phyloP scores from a whole-genome alignment of 1,140 invertebrate species.

The Pseudomyrmex cubaensis region DNA sequence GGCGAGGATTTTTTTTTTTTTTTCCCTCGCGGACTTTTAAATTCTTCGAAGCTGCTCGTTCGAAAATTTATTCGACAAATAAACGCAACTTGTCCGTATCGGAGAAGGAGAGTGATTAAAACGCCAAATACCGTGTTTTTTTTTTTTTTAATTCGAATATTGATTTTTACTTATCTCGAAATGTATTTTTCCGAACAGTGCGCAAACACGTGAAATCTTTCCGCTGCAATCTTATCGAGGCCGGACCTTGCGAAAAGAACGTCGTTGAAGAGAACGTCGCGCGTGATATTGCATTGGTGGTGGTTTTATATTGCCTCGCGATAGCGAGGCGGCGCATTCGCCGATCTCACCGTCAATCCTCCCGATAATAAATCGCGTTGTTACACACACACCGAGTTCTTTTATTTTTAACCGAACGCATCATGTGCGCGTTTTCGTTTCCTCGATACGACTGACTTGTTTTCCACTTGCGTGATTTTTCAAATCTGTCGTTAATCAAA shows the following conservation, averaged over 20 bases:
- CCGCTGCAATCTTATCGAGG: slow-evolving; percentile 46
- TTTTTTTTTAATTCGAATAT: slow-evolving; percentile 52
- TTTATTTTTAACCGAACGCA: background rate
- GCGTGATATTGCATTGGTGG: slow-evolving; percentile 31
- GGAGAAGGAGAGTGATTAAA: no score
- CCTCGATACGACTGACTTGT: no score
- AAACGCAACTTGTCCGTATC: no score
- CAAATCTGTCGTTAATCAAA: no score
- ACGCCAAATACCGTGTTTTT: no score
- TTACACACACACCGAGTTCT: slow-evolving; percentile 5
- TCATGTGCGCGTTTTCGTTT: no score
- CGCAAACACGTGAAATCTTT: slow-evolving; percentile 52
- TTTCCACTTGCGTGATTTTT: no score
- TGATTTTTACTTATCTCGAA: slow-evolving; percentile 47
- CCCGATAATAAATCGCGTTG: background rate
- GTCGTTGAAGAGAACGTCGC: background rate
- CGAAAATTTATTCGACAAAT: background rate
- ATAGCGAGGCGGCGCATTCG: slow-evolving; percentile 14
- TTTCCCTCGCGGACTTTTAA: background rate
- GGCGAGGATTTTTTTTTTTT: slow-evolving; percentile 74
- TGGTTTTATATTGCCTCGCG: no score
- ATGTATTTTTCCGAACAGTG: slow-evolving; percentile 40
- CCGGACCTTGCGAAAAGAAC: slow-evolving; percentile 2
- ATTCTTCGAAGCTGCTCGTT: background rate
- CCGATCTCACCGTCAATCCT: slow-evolving; percentile 14